A percentile compares a stretch with the other conserved stretches of the same genome.
Conservation (phyloP, 1,140 invertebrate genomes). For the Zeugodacus cucurbitae region DNA sequence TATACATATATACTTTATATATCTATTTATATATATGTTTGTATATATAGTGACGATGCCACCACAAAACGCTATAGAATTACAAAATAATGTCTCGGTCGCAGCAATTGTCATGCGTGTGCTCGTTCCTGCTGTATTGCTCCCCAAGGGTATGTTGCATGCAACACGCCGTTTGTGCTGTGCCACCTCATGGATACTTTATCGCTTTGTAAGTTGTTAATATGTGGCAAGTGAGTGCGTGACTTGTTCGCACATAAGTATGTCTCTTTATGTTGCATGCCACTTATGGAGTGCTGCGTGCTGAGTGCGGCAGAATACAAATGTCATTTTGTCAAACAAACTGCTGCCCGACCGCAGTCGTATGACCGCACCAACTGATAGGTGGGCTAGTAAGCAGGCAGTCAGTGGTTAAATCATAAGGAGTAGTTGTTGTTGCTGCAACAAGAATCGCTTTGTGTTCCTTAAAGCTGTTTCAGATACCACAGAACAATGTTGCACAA, state of each 20-base stretch:
- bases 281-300: not conserved
- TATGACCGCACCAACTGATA: not conserved
- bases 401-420: constrained; percentile 16
- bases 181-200: not conserved
- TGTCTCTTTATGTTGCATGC: not conserved
- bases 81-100: constrained; percentile 3
- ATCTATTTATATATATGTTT: not conserved
- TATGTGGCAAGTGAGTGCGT: not conserved
- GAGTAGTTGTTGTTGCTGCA: not conserved
- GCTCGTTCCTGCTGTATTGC: not conserved
- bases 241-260: not conserved
- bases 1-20: not conserved
- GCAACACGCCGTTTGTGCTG: not conserved
- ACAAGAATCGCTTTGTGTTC: not conserved
- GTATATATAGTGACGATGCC: not conserved
- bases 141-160: not conserved
- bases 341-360: not conserved
- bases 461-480: not conserved
- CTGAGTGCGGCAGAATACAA: not conserved
- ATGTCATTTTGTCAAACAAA: constrained; percentile 26
- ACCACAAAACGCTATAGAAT: constrained; percentile 21
- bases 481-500: not conserved
- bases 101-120: not conserved
- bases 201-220: not conserved
- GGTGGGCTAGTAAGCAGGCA: not conserved